Base-by-base conservation (phyloP, 2,888 invertebrate genomes). In the Folsomia candida region DNA sequence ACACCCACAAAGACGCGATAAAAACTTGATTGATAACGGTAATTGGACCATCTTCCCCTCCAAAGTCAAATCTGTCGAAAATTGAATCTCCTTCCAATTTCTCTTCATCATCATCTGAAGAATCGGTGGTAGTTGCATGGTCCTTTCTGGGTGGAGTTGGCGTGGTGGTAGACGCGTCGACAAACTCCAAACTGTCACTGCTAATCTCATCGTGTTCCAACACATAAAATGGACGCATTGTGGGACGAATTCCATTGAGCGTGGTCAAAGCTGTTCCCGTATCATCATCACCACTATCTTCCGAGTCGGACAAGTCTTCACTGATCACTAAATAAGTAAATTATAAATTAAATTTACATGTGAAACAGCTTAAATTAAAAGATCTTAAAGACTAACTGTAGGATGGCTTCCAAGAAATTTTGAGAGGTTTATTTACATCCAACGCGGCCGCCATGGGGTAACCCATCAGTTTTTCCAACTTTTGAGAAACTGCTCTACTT, bases 1-100 rank as follows among this genome's bases (percentile, higher is more conserved):
- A 92, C 82, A 88, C 89, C 90, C 91, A 92, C 0, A 93, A 83
- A 0, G 91, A 90, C 14, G 88, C 87, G 57, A 90, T 89, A 74
- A 91, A 89, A 1, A 90, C 87, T 82, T 89, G 88, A 0, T 72
- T 70, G 6, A 72, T 72, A 47, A 72, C 72, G 24, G 29, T 20
- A 28, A 89, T 87, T 22, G 89, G 87, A 11, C 87, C 87, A 70
- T 87, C 75, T 63, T 76, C 69, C 9, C 72, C 67, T 24, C 73
- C 67, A 18, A 28, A 26, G n/a, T 65, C 62, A 11, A 27, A 28
- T 14, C 20, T 84, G n/a, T 86, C 86, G 29, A 85, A 85, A n/a
- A n/a, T n/a, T n/a, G n/a, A n/a, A 29, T 76, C 74, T 27, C 75
- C 79, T 27, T 75, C 71, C 29, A 75, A 70, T 64, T 71, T 69